phyloP scores from a whole-genome alignment of 2,888 invertebrate species.

The Leptinotarsa peninsularis region DNA sequence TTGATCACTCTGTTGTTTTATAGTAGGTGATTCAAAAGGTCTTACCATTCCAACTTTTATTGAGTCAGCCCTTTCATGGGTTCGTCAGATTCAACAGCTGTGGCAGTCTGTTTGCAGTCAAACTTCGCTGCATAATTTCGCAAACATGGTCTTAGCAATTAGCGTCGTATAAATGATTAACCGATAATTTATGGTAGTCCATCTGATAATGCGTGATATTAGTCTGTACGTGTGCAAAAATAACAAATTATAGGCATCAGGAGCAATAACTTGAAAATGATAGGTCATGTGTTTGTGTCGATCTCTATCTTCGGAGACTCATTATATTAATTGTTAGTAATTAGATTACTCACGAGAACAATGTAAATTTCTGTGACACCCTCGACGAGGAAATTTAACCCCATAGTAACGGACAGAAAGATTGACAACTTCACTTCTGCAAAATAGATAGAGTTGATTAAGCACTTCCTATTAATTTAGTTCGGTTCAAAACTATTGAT shows the following conservation, averaged over 20 bases:
- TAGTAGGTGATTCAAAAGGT: too few species aligned
- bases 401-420: too few species aligned
- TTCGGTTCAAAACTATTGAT: too few species aligned
- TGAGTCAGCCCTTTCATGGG: not conserved
- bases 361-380: slow-evolving; percentile 15
- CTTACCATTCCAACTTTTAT: too few species aligned
- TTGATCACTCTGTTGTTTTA: too few species aligned
- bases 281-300: slow-evolving; percentile 39
- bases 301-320: slow-evolving; percentile 32
- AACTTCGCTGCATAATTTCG: slow-evolving; percentile 1
- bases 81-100: slow-evolving; percentile 15
- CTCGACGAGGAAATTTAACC: not conserved
- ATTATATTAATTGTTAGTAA: slow-evolving; percentile 36
- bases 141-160: slow-evolving; percentile 26
- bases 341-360: slow-evolving; percentile 21
- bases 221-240: slow-evolving; percentile 37
- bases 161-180: slow-evolving; percentile 30
- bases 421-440: too few species aligned
- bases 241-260: slow-evolving; percentile 39
- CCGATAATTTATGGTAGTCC: slow-evolving; percentile 36
- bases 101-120: not conserved
- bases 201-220: slow-evolving; percentile 38
- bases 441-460: too few species aligned
- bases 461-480: too few species aligned
- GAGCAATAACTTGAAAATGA: slow-evolving; percentile 39